Conservation (phyloP, 2,113 vertebrate species). For the Coregonus clupeaformis region DNA sequence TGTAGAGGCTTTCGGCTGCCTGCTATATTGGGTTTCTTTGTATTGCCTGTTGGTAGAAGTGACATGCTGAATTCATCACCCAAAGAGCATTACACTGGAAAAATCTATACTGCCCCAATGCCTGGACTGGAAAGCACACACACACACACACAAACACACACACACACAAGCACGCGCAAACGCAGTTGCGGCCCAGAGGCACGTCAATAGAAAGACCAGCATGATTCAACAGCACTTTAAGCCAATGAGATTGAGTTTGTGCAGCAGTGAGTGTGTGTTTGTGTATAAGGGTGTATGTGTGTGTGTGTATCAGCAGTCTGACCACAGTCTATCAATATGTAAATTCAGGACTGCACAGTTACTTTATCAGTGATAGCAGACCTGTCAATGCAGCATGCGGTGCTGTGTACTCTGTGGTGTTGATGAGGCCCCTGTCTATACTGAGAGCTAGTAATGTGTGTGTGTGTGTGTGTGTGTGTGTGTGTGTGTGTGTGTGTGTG, state of each 20-base stretch:
- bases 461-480: neutral
- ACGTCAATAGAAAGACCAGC: constrained; percentile 3
- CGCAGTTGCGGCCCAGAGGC: neutral
- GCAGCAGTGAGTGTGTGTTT: neutral
- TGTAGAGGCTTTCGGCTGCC: neutral
- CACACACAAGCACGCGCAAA: neutral
- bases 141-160: neutral
- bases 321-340: too few species aligned
- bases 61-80: constrained; percentile 7
- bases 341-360: too few species aligned
- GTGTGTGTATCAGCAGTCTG: neutral
- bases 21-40: neutral
- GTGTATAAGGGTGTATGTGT: neutral
- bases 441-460: neutral
- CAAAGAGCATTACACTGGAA: neutral
- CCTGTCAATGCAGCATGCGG: too few species aligned
- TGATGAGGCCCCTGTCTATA: neutral
- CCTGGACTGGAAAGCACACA: neutral
- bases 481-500: constrained; percentile 4
- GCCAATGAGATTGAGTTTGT: constrained; percentile 7
- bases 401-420: too few species aligned
- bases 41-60: neutral
- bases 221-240: neutral
- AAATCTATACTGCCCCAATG: constrained; percentile 5
- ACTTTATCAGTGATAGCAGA: too few species aligned